Percentiles rank a stretch among this genome's conserved stretches.
Evolutionary conservation across 2,113 vertebrate genomes (phyloP).

Genomic region (Helogale parvula): DNA sequence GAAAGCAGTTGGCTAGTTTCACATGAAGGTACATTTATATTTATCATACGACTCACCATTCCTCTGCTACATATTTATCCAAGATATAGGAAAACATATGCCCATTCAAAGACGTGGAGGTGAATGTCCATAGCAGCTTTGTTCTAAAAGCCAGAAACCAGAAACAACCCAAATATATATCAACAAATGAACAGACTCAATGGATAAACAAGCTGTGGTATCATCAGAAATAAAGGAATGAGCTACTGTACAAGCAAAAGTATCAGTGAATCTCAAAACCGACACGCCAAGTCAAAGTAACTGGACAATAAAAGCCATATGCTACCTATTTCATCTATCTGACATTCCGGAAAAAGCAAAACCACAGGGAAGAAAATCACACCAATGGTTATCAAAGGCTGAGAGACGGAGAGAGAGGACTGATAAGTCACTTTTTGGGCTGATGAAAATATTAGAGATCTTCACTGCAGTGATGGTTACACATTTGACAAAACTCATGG

Average conservation of each 20-base stretch:
- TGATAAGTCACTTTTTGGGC: background rate
- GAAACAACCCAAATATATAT: background rate
- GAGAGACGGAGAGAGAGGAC: background rate
- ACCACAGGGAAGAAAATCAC: background rate
- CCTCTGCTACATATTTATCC: background rate
- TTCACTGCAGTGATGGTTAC: background rate
- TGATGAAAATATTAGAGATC: background rate
- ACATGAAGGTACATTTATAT: background rate
- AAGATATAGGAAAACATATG: background rate
- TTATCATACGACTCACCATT: background rate
- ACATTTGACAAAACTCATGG: background rate
- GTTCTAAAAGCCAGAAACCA: background rate
- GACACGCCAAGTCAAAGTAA: background rate
- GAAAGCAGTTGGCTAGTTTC: conserved; percentile 2
- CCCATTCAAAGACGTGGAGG: background rate
- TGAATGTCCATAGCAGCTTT: background rate
- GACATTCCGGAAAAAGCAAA: conserved; percentile 7
- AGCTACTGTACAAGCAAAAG: background rate
- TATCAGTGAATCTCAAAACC: background rate
- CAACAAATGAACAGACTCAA: background rate
- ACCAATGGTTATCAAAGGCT: background rate
- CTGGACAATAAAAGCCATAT: background rate
- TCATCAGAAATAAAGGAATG: background rate
- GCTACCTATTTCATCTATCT: background rate
- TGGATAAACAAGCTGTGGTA: background rate